Conservation (phyloP, 2,797 vertebrate species). For the Tympanoctomys barrerae region DNA sequence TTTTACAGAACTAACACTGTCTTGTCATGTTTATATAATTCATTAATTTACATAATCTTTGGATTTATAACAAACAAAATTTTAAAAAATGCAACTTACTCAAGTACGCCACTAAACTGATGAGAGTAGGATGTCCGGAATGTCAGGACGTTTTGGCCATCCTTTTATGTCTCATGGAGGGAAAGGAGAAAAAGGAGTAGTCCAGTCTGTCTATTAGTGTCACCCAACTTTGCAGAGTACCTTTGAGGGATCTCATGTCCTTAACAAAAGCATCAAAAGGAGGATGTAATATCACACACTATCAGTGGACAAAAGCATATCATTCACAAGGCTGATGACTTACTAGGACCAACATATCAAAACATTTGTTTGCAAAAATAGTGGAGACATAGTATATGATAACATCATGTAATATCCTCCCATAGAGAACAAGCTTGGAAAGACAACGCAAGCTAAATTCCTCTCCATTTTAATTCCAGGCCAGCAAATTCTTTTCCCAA, state of each 20-base stretch:
- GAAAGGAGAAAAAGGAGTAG: background rate
- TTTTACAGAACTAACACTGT: background rate
- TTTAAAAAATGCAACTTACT: background rate
- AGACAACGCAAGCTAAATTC: background rate
- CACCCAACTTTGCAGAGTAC: background rate
- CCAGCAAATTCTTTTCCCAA: background rate
- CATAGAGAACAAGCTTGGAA: background rate
- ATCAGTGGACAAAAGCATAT: background rate
- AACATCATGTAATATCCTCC: background rate
- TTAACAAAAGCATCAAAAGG: background rate
- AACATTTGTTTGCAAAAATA: background rate
- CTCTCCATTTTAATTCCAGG: background rate
- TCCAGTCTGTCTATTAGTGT: background rate
- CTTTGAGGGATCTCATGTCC: too few species aligned
- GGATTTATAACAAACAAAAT: background rate
- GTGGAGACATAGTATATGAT: background rate
- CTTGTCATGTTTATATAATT: background rate
- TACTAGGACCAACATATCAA: background rate
- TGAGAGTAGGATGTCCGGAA: background rate
- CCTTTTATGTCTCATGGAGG: background rate
- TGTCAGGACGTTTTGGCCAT: background rate
- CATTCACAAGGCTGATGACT: background rate
- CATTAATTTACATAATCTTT: background rate
- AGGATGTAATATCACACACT: background rate
- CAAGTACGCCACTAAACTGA: background rate